A percentile compares a stretch with the other conserved stretches of the same genome.
These are phyloP conservation scores for Ginglymostoma cirratum DNA, from an alignment of 2,113 vertebrate genomes.

Conservation along the genomic window DNA sequence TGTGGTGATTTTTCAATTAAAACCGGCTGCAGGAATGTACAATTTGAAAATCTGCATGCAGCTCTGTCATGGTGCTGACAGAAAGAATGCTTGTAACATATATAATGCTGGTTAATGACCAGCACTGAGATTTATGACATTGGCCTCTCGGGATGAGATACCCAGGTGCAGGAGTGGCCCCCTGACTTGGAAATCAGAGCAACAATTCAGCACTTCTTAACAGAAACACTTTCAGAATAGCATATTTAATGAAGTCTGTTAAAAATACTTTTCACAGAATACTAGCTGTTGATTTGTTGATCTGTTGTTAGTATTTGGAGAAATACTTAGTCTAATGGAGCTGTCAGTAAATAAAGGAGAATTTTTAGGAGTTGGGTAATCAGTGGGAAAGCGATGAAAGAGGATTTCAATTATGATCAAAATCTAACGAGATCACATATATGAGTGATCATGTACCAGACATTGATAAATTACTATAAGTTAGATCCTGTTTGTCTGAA, in stretches of 20 bases:
- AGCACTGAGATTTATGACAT: constrained; percentile 22
- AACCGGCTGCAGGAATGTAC: background rate
- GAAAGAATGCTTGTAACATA: background rate
- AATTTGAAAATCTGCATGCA: constrained; percentile 15
- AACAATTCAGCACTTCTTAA: background rate
- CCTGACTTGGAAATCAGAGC: constrained; percentile 8
- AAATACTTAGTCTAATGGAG: background rate
- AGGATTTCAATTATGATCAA: background rate
- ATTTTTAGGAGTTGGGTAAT: background rate
- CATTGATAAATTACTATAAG: background rate
- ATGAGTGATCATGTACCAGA: background rate
- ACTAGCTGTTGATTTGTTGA: background rate
- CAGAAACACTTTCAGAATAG: background rate
- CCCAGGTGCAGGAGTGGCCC: background rate
- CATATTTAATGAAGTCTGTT: background rate
- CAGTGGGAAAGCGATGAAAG: background rate
- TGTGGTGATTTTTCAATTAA: background rate
- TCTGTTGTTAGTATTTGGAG: background rate
- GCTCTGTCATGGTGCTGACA: background rate
- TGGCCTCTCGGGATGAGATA: background rate
- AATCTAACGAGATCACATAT: background rate
- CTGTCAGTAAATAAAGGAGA: background rate
- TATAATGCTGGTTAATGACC: constrained; percentile 19
- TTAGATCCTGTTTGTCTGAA: background rate
- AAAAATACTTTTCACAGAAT: background rate